Evolutionary conservation across 2,888 invertebrate genomes (phyloP).

Genomic region (Vesta saturnalis): DNA sequence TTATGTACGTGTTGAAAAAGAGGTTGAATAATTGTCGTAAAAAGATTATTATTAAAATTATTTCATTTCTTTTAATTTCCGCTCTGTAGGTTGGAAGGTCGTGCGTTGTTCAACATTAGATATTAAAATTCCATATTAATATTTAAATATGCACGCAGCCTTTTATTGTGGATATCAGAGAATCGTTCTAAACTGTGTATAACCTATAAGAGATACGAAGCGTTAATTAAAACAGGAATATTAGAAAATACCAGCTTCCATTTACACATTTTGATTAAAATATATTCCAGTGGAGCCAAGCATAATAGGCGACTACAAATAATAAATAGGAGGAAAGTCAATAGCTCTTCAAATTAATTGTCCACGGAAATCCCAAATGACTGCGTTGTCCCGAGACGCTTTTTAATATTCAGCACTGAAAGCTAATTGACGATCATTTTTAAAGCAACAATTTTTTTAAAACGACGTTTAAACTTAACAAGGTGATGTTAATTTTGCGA

Average conservation of each 20-base stretch:
- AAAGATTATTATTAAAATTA: no score
- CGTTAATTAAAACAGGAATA: not conserved
- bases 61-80: no score
- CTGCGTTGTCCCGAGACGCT: not conserved
- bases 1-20: no score
- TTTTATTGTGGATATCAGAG: no score
- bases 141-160: no score
- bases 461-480: not conserved
- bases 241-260: not conserved
- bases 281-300: not conserved
- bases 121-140: no score
- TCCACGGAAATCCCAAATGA: not conserved
- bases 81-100: no score
- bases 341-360: constrained; percentile 1
- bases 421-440: not conserved
- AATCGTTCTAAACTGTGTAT: no score
- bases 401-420: not conserved
- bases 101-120: no score
- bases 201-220: no score
- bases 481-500: no score
- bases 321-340: constrained; percentile 1
- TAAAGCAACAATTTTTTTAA: not conserved
- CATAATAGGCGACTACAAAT: not conserved
- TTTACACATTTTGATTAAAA: not conserved
- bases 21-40: no score